Evolutionary conservation across 2,888 invertebrate genomes (phyloP), one percentile per base, ranked within the genome.

Genomic region (Hypomecis punctinalis): DNA sequence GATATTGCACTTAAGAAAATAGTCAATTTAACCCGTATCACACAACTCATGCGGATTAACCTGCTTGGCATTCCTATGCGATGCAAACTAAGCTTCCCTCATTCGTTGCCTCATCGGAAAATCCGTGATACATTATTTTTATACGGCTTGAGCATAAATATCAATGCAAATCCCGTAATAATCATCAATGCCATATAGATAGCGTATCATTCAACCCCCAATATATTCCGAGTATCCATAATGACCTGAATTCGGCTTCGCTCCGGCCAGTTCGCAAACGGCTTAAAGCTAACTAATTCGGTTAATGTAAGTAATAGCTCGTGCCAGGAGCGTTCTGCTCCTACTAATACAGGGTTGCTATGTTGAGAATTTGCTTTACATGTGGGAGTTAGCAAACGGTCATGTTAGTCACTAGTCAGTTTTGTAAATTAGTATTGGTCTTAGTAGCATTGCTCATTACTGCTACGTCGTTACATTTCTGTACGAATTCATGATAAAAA

Each of bases 301-400:
- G 91, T 90, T 89, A 91, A 89, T 86, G 86, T 89, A 88, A 88
- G 91, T 90, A 90, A 91, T 90, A 90, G 88, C 89, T 89, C 87
- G 91, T 85, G 88, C 89, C 88, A 85, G 88, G 81, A 90, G 84
- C 87, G 87, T 85, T 88, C 85, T 85, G 86, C 88, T 81, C 81
- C 82, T 86, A 84, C 89, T 91, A 46, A 37, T 46, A 10, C 39
- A 47, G 56, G 56, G 56, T 33, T 56, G 40, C 47, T 47, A 47
- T 56, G 23, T n/a, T 35, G 8, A 36, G 37, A 39, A 51, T 37
- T 37, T 0, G 7, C 49, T 13, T 5, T 51, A 48, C 23, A 9
- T 35, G 33, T 35, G 47, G 47, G 8, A 23, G 7, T 47, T 49
- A 11, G 11, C 37, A 11, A 37, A 43, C 11, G 43, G n/a, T 5